Conservation (phyloP, 2,113 vertebrate genomes). For the Edolisoma coerulescens region DNA sequence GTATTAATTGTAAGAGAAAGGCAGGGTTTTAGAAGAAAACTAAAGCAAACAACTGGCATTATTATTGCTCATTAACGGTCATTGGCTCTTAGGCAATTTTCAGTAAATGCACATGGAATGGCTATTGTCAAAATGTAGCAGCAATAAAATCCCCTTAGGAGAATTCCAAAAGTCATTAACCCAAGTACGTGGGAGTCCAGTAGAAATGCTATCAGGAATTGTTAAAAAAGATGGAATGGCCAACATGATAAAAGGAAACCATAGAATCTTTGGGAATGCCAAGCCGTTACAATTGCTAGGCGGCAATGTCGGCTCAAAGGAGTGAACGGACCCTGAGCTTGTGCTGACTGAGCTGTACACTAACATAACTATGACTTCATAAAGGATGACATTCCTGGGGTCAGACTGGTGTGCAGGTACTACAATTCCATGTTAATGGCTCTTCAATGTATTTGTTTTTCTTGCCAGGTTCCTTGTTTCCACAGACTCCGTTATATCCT, state of each 20-base stretch:
- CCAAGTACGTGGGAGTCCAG: background rate
- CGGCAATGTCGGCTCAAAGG: accelerated
- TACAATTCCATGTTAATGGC: background rate
- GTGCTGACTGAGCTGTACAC: background rate
- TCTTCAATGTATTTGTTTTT: background rate
- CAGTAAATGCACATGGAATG: background rate
- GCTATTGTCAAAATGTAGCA: background rate
- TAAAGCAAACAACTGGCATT: background rate
- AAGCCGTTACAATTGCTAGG: background rate
- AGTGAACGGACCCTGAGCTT: background rate
- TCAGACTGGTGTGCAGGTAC: background rate
- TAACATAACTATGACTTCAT: accelerated
- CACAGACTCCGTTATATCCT: background rate
- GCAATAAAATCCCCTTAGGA: background rate
- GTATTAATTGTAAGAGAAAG: background rate
- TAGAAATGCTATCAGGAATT: background rate
- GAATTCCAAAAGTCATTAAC: background rate
- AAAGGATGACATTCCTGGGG: background rate
- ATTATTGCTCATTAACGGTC: background rate
- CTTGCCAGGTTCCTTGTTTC: background rate
- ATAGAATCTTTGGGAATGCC: background rate
- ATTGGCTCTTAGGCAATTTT: background rate
- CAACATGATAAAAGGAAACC: background rate
- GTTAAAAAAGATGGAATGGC: background rate
- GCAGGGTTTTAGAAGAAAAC: background rate